Evolutionary conservation across 1,140 invertebrate genomes (phyloP).

Genomic region (Maniola jurtina): DNA sequence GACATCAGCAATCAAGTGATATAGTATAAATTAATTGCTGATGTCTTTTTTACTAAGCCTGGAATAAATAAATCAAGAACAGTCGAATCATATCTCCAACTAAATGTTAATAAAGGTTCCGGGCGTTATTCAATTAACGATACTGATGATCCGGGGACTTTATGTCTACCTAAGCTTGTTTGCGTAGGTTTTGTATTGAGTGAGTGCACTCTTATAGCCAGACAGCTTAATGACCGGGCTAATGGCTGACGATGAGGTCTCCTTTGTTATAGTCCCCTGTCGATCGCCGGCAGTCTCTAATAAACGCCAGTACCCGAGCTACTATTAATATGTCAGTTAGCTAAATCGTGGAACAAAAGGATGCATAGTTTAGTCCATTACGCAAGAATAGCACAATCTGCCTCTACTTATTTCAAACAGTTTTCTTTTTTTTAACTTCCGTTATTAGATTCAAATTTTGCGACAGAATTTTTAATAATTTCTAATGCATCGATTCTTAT

Average conservation of each 20-base stretch:
- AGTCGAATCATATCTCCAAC: neutral
- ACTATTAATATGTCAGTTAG: constrained; percentile 12
- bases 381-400: neutral
- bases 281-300: constrained; percentile 24
- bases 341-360: constrained; percentile 2
- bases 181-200: constrained; percentile 24
- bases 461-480: too few species aligned
- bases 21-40: too few species aligned
- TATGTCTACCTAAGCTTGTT: neutral
- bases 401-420: neutral
- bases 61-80: neutral
- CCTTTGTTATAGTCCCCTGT: constrained; percentile 43
- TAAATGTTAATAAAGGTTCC: constrained; percentile 16
- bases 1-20: too few species aligned
- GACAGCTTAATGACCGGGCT: constrained; percentile 51
- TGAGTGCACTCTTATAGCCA: constrained; percentile 42
- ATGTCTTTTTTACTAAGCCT: neutral
- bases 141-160: constrained; percentile 13
- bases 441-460: neutral
- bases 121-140: constrained; percentile 31
- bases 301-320: constrained; percentile 8
- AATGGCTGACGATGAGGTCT: constrained; percentile 46
- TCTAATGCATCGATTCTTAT: too few species aligned
- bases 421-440: neutral
- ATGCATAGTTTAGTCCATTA: neutral